A percentile compares a stretch with the other conserved stretches of the same genome.
Evolutionary conservation across 2,888 invertebrate species (phyloP).

Genomic region (Dilophus febrilis): DNA sequence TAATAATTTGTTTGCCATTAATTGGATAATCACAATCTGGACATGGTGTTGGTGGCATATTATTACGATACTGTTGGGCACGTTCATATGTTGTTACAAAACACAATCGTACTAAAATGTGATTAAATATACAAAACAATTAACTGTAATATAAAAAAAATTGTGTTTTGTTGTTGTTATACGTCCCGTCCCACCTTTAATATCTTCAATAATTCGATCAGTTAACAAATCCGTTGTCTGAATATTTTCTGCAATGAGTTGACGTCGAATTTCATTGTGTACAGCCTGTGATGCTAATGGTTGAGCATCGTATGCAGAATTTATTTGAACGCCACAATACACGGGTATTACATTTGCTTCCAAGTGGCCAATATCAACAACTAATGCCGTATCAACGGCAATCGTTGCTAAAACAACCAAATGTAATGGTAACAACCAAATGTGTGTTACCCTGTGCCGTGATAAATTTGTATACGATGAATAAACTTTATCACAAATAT

Average conservation of each 20-base stretch:
- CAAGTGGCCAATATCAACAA: slow-evolving; percentile 73
- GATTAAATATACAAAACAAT: no score
- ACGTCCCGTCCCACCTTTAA: slow-evolving; percentile 43
- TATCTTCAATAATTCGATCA: slow-evolving; percentile 51
- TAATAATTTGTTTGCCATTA: slow-evolving; percentile 41
- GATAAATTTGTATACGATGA: slow-evolving; percentile 10
- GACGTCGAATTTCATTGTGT: slow-evolving; percentile 39
- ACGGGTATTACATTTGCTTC: slow-evolving; percentile 73
- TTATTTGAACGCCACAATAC: slow-evolving; percentile 70
- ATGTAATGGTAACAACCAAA: slow-evolving; percentile 76
- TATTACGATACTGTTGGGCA: slow-evolving; percentile 36
- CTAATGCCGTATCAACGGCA: slow-evolving; percentile 64
- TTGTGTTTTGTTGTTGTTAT: neutral
- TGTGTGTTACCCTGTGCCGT: neutral
- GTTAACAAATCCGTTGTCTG: slow-evolving; percentile 28
- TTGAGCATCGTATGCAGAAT: slow-evolving; percentile 68
- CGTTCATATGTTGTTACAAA: slow-evolving; percentile 66
- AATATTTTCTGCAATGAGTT: slow-evolving; percentile 33
- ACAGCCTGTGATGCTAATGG: slow-evolving; percentile 60
- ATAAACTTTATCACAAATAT: slow-evolving; percentile 15
- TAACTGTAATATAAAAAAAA: slow-evolving; percentile 1
- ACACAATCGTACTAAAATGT: slow-evolving; percentile 56
- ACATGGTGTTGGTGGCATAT: slow-evolving; percentile 33
- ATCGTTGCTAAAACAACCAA: slow-evolving; percentile 68
- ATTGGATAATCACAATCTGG: slow-evolving; percentile 51